These are phyloP conservation scores for Diarsia rubi DNA, from an alignment of 2,888 invertebrate species.

Conservation along the genomic window DNA sequence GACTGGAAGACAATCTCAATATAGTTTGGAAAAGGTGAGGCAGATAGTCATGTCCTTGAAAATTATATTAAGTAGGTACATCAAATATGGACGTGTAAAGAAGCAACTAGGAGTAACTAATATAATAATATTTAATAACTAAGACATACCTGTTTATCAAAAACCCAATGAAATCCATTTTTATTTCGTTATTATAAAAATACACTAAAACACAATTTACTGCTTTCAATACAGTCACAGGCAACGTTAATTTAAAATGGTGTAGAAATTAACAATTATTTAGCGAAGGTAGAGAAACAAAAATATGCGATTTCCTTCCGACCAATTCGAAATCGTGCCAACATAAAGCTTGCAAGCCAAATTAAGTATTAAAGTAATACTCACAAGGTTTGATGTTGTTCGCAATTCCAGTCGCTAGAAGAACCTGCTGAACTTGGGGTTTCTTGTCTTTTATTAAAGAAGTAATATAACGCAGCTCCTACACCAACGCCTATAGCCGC, in stretches of 20 bases:
- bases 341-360: conserved; percentile 49
- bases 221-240: not conserved
- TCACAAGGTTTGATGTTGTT: conserved; percentile 76
- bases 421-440: conserved; percentile 79
- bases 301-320: conserved; percentile 29
- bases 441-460: conserved; percentile 81
- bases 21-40: not conserved
- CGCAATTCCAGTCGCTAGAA: conserved; percentile 77
- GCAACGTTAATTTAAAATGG: not conserved
- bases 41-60: not conserved
- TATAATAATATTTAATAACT: not conserved
- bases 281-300: conserved; percentile 31
- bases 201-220: no score
- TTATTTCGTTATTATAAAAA: not conserved
- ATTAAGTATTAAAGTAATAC: conserved; percentile 62
- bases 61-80: not conserved
- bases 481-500: conserved; percentile 86
- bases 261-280: not conserved
- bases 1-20: not conserved
- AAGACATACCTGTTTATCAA: conserved; percentile 26
- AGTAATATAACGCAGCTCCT: conserved; percentile 87
- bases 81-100: not conserved
- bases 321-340: conserved; percentile 60
- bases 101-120: not conserved
- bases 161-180: conserved; percentile 32